Evolutionary conservation across 2,797 vertebrate species (phyloP), one percentile per base, ranked within the genome.

Genomic region (Meda fulgida): DNA sequence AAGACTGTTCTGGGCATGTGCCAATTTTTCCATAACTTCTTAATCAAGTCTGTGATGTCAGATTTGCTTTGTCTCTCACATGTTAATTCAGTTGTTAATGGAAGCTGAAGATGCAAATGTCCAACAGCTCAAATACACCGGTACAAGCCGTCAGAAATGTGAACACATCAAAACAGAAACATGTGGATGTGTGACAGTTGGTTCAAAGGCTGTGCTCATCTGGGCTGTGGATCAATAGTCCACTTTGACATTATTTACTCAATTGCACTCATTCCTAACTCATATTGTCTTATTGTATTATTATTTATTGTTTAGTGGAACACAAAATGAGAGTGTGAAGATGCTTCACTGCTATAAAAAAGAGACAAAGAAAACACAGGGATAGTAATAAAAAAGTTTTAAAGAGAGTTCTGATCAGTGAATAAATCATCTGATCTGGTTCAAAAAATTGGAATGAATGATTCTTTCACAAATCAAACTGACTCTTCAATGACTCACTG

Each of bases 31-130:
- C 55, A 75, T 71, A 85, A 87, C 82, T 88, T 84, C 83, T 90
- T 83, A 86, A 90, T 88, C 76, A 89, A 82, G 55, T 76, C 83
- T 53, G 63, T 63, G 23, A 13, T 82, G 78, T 89, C 81, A 87
- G 78, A 31, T 34, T 78, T 77, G 31, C 81, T 79, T 89, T 87
- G 81, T 78, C 31, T 77, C 63, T 73, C 58, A 29, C 73, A 29
- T 82, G 85, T 85, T 87, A 79, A 89, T 88, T 88, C 66, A 83
- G 82, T 26, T 43, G 55, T 51, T 87, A 88, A 89, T 83, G 79
- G 66, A 58, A 89, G 78, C 66, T 84, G 86, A 88, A 87, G 69
- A 55, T 48, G 79, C 79, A 82, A 78, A 88, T 87, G 86, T 76
- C 69, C 71, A 83, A 78, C 63, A 69, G 60, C 77, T 83, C 70